Evolutionary conservation across 2,113 vertebrate genomes (phyloP).

Genomic region (Fukomys damarensis): DNA sequence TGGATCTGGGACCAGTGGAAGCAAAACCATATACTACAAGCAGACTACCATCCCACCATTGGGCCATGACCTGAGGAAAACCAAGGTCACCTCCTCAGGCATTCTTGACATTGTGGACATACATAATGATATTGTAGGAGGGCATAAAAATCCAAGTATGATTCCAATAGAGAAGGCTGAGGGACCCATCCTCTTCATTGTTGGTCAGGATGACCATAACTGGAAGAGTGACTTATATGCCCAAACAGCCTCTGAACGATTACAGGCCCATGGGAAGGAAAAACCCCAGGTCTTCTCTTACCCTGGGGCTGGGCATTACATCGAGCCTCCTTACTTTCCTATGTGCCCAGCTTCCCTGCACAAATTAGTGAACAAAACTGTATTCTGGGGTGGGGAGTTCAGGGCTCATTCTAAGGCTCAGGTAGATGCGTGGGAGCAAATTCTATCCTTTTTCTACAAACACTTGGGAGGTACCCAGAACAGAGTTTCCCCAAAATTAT

Average conservation of each 20-base stretch:
- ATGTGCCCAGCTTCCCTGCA: constrained; percentile 89
- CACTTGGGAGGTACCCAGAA: constrained; percentile 81
- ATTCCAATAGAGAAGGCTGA: constrained; percentile 91
- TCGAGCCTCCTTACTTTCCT: constrained; percentile 92
- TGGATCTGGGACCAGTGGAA: constrained; percentile 86
- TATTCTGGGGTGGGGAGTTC: constrained; percentile 92
- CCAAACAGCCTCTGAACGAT: constrained; percentile 83
- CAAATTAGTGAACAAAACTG: constrained; percentile 77
- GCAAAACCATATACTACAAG: constrained; percentile 84
- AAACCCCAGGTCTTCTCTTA: constrained; percentile 89
- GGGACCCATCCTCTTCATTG: constrained; percentile 91
- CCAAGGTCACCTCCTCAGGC: constrained; percentile 83
- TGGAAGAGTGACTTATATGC: constrained; percentile 92
- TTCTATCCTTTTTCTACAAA: constrained; percentile 88
- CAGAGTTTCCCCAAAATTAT: constrained; percentile 72
- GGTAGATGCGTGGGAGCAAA: constrained; percentile 89
- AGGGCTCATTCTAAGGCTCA: constrained; percentile 90
- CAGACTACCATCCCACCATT: constrained; percentile 86
- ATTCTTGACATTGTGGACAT: constrained; percentile 85
- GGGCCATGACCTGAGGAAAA: rapidly evolving
- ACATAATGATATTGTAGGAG: constrained; percentile 83
- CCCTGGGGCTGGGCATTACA: constrained; percentile 92
- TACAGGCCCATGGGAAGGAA: constrained; percentile 88
- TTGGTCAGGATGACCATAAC: constrained; percentile 92
- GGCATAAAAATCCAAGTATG: constrained; percentile 84